A percentile compares a stretch with the other conserved stretches of the same genome.
Evolutionary conservation across 2,113 vertebrate genomes (phyloP).

Genomic region (Guaruba guarouba): DNA sequence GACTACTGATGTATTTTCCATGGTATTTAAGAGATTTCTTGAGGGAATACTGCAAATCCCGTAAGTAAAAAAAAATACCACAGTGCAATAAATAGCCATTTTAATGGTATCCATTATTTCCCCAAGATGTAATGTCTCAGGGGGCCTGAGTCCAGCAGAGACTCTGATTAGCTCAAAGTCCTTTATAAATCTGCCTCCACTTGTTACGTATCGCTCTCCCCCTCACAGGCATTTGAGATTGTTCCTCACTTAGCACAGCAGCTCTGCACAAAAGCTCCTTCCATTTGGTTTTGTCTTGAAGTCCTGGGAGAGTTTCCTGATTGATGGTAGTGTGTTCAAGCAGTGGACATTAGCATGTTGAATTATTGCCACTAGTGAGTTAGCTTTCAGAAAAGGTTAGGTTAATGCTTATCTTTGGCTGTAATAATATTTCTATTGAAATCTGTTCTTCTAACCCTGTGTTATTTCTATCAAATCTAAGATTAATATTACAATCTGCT

Average conservation of each 20-base stretch:
- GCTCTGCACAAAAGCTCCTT: neutral
- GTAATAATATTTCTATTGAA: neutral
- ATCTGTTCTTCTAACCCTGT: neutral
- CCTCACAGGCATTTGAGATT: neutral
- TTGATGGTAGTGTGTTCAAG: neutral
- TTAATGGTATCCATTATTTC: constrained; percentile 21
- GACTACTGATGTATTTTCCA: neutral
- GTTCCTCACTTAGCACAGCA: neutral
- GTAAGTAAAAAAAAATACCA: constrained; percentile 11
- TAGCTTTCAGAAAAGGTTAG: constrained; percentile 16
- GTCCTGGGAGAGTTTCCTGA: constrained; percentile 18
- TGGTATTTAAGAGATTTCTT: neutral
- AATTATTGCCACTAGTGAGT: neutral
- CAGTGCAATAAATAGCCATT: constrained; percentile 5
- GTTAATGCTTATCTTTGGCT: neutral
- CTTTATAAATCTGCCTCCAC: constrained; percentile 5
- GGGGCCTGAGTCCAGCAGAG: neutral
- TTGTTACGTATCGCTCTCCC: neutral
- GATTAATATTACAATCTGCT: neutral
- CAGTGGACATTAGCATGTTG: neutral
- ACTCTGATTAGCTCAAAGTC: neutral
- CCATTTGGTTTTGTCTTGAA: neutral
- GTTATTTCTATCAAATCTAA: constrained; percentile 9
- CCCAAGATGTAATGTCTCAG: neutral
- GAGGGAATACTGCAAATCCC: neutral